A percentile compares a stretch with the other conserved stretches of the same genome.
These are phyloP conservation scores for Labeo catla DNA, from an alignment of 2,113 vertebrate genomes.

Conservation along the genomic window DNA sequence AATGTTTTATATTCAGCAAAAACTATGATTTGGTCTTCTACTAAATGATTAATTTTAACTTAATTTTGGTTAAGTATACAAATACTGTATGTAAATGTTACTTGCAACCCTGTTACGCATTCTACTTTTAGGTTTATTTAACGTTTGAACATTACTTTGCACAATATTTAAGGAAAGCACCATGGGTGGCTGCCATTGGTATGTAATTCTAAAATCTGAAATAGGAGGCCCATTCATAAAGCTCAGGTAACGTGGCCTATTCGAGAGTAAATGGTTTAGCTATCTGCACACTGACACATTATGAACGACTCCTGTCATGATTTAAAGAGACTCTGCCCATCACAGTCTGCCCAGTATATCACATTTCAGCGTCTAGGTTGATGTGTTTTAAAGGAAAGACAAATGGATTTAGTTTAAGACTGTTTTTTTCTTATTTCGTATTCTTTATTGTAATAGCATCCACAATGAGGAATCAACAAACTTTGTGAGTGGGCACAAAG, in stretches of 20 bases:
- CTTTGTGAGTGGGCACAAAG: background rate
- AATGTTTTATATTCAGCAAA: background rate
- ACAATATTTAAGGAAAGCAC: background rate
- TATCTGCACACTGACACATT: slow-evolving; percentile 35
- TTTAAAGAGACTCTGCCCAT: slow-evolving; percentile 3
- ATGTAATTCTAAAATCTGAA: slow-evolving; percentile 22
- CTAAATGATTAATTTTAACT: background rate
- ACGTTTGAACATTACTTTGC: background rate
- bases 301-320: slow-evolving; percentile 34
- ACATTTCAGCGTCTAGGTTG: slow-evolving; percentile 41
- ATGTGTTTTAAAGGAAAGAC: slow-evolving; percentile 48
- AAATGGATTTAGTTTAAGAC: slow-evolving; percentile 42
- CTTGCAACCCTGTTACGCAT: background rate
- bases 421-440: slow-evolving; percentile 21
- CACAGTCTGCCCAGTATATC: slow-evolving; percentile 25
- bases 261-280: background rate
- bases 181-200: slow-evolving; percentile 15
- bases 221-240: slow-evolving; percentile 29
- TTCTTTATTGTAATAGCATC: slow-evolving; percentile 20
- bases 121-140: background rate
- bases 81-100: background rate
- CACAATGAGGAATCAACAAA: slow-evolving; percentile 1
- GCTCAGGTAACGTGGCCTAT: background rate
- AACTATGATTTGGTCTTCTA: background rate
- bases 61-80: background rate